These are phyloP conservation scores for Seladonia tumulorum DNA, from an alignment of 2,888 invertebrate species.

Conservation along the genomic window DNA sequence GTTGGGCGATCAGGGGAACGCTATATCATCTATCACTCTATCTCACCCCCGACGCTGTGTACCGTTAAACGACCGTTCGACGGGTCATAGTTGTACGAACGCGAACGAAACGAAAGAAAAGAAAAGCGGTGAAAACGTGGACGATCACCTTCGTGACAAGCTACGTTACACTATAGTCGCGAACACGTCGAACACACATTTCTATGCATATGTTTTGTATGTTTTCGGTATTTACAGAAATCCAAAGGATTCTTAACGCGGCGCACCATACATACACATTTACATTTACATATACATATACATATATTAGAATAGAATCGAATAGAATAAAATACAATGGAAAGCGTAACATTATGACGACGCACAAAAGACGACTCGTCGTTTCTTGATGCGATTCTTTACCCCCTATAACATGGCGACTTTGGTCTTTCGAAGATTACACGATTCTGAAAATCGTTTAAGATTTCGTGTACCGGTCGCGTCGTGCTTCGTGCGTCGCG, in stretches of 20 bases:
- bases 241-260: constrained; percentile 16
- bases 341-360: neutral
- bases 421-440: constrained; percentile 10
- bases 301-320: neutral
- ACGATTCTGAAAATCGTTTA: constrained; percentile 53
- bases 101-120: neutral
- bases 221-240: constrained; percentile 48
- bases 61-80: neutral
- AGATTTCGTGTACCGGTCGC: constrained; percentile 14
- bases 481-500: neutral
- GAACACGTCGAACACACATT: constrained; percentile 17
- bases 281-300: neutral
- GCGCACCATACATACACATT: neutral
- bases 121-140: neutral
- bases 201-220: neutral
- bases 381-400: constrained; percentile 9
- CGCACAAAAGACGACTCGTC: constrained; percentile 21
- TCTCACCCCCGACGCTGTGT: neutral
- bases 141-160: constrained; percentile 6
- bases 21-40: neutral
- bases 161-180: constrained; percentile 15
- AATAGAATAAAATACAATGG: constrained; percentile 9
- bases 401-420: constrained; percentile 16
- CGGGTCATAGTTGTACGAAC: neutral
- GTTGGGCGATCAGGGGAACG: neutral